Evolutionary conservation across 2,113 vertebrate genomes (phyloP), one percentile per base, ranked within the genome.

Genomic region (Nerophis ophidion): DNA sequence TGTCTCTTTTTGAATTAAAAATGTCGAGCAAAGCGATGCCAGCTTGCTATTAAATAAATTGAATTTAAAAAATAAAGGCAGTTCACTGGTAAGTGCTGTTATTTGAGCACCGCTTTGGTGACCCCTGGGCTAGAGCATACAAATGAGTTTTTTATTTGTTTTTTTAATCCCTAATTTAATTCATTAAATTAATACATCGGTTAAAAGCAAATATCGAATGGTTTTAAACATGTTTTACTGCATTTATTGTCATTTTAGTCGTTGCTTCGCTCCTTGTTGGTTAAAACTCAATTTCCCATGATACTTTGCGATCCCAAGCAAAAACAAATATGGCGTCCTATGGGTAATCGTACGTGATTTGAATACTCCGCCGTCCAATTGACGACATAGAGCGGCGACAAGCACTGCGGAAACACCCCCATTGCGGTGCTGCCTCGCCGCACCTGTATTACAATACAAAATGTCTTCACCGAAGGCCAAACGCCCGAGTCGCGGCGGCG

Each of bases 401-500:
- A 12, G 19, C 48, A 61, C 51, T 66, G 70, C 74, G 67, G 72
- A 71, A 15, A 26, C 38, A 4, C 33, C 1, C 17, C 13, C 26
- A 48, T 54, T 65, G 71, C 47, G 16, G 57, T 68, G 35, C 13
- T 7, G 1, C 48, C 14, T 48, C 53, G 34, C 13, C 14, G 47
- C 48, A 50, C 8, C 8, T 1, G 16, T 3, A 7, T 8, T 6
- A 26, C 8, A 49, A 4, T 46, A 15, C 8, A 57, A 13, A 34
- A 92, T 92, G 91, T 90, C 90, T 14, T 92, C 91, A 56, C 92
- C 92, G 0, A 92, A 92, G 83, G 79, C 86, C 1, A 87, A 83
- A 59, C 71, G 14, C 66, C 71, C 85, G 19, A 51, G 45, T 9
- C 84, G 86, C 47, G 54, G 88, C 59, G 80, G 90, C 33, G 78